A percentile compares a stretch with the other conserved stretches of the same genome.
phyloP scores from a whole-genome alignment of 2,888 invertebrate genomes.

The Drosophila picticornis region DNA sequence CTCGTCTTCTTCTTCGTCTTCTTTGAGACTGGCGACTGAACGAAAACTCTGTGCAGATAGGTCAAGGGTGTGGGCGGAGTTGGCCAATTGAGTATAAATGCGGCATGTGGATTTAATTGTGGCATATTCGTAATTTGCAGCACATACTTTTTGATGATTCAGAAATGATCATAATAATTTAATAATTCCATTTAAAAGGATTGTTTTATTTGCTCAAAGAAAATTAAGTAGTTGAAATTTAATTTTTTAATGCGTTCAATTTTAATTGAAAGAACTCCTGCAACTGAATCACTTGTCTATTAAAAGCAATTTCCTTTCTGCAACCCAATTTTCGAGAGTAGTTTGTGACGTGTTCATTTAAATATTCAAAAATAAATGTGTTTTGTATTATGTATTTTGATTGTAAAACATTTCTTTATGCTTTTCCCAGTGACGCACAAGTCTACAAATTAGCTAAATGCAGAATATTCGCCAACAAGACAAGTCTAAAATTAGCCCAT shows the following conservation, averaged over 20 bases:
- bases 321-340: neutral
- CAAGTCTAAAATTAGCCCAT: neutral
- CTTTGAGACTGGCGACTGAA: neutral
- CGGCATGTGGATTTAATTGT: neutral
- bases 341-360: neutral
- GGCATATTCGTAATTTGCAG: neutral
- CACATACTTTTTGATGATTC: neutral
- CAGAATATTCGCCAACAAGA: neutral
- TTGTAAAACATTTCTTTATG: neutral
- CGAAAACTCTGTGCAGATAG: slow-evolving; percentile 13
- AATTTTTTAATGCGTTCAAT: neutral
- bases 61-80: slow-evolving; percentile 10
- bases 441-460: neutral
- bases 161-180: neutral
- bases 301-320: neutral
- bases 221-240: neutral
- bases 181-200: neutral
- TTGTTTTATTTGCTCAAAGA: neutral
- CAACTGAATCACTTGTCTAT: neutral
- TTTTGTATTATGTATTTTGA: neutral
- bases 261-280: no score
- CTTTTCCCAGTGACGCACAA: neutral
- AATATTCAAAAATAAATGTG: neutral
- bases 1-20: neutral
- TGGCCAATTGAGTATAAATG: neutral